These are phyloP conservation scores for Orchesellides sinensis DNA, from an alignment of 2,888 invertebrate species.

Conservation along the genomic window DNA sequence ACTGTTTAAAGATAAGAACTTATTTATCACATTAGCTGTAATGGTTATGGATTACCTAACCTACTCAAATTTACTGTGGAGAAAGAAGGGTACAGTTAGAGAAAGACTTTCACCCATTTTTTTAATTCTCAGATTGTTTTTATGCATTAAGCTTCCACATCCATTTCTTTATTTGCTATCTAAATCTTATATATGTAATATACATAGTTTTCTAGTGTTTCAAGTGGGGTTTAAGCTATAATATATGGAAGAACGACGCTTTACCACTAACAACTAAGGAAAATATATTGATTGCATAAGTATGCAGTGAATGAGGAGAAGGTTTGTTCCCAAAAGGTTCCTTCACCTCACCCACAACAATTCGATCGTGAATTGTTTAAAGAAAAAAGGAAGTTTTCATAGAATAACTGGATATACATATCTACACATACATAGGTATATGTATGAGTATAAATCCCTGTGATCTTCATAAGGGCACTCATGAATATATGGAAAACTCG, in stretches of 20 bases:
- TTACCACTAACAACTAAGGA: no score
- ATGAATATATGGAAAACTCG: neutral
- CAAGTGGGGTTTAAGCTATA: no score
- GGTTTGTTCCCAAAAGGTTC: constrained; percentile 2
- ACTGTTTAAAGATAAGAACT: no score
- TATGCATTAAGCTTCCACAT: no score
- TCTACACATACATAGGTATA: neutral
- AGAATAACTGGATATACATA: neutral
- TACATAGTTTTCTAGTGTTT: no score
- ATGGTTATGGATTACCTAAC: no score
- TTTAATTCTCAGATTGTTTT: no score
- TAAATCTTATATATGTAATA: no score
- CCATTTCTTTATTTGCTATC: no score
- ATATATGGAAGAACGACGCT: neutral
- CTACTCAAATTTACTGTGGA: no score
- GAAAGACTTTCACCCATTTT: neutral
- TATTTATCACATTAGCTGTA: no score
- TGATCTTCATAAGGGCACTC: constrained; percentile 1
- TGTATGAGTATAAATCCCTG: neutral
- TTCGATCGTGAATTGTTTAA: constrained; percentile 14
- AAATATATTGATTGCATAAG: constrained; percentile 22
- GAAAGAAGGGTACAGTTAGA: no score
- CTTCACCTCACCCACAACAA: constrained; percentile 30
- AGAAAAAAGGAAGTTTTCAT: neutral
- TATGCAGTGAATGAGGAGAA: neutral